Evolutionary conservation across 2,113 vertebrate species (phyloP), one percentile per base, ranked within the genome.

Genomic region (Cheirogaleus medius): DNA sequence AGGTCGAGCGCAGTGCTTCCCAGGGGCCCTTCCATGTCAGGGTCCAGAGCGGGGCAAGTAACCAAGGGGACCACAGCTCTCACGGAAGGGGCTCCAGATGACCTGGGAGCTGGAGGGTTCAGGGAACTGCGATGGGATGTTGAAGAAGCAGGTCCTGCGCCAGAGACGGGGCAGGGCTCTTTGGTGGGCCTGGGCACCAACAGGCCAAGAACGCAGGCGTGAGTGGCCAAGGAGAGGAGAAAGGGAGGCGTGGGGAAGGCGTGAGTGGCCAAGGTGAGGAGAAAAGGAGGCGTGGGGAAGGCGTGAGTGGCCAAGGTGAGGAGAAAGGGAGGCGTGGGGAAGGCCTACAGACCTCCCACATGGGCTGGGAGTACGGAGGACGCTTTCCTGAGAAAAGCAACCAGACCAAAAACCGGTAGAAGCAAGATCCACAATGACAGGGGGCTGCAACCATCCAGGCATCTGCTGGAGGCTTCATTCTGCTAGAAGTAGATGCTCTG

Each of bases 261-360:
- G n/a, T n/a, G n/a, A n/a, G n/a, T 21, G 9, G 27, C 11, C 0
- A 0, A 29, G 13, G 4, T 27, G 15, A 71, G 66, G 44, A 25
- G 63, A 8, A 6, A 14, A 44, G 47, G 34, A 17, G 34, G 69
- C 49, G 68, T 8, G 14, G 8, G 37, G 29, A 39, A 54, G 23
- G 6, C 3, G 8, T 21, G 29, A 83, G 13, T 21, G 9, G 27
- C 11, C 0, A 0, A 29, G 13, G 4, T 27, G 15, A 71, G 66
- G 44, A 25, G 63, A 8, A 6, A 14, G 52, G 47, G 34, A 17
- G 34, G 69, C 49, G 68, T 8, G 14, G 8, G 37, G 29, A 39
- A 13, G 7, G 6, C 17, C 39, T 9, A 13, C 29, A 54, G 17
- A 39, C 14, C 11, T 8, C 73, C 78, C 13, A 39, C 52, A 15